A percentile compares a stretch with the other conserved stretches of the same genome.
Conservation (phyloP, 2,888 invertebrate genomes). For the Cistogaster globosa region DNA sequence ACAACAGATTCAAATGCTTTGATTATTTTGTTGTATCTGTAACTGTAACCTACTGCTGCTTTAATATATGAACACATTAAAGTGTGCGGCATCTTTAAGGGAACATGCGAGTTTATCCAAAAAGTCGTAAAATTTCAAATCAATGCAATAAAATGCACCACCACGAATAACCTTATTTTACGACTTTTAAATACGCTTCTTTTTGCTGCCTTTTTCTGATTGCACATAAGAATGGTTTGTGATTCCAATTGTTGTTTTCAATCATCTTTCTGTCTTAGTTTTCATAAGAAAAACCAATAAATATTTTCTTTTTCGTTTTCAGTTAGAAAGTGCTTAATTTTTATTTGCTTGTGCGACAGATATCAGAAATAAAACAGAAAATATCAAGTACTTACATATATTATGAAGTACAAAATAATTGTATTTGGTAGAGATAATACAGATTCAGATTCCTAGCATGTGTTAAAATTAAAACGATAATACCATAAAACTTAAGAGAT, state of each 20-base stretch:
- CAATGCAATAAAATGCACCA: conserved; percentile 42
- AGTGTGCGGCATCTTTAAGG: conserved; percentile 37
- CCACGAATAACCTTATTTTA: conserved; percentile 54
- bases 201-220: conserved; percentile 4
- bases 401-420: conserved; percentile 22
- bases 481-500: conserved; percentile 29
- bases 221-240: conserved; percentile 32
- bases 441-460: conserved; percentile 52
- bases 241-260: conserved; percentile 57
- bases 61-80: background rate
- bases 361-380: conserved; percentile 36
- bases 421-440: conserved; percentile 30
- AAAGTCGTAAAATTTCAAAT: conserved; percentile 66
- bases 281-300: conserved; percentile 43
- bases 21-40: conserved; percentile 6
- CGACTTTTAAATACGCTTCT: conserved; percentile 55
- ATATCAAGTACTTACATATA: conserved; percentile 41
- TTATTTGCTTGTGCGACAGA: conserved; percentile 70
- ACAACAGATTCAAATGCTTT: conserved; percentile 32
- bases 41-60: conserved; percentile 42
- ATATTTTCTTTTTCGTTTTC: conserved; percentile 29
- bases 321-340: conserved; percentile 64
- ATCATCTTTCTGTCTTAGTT: conserved; percentile 1
- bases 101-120: conserved; percentile 13
- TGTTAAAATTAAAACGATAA: conserved; percentile 52